phyloP scores from a whole-genome alignment of 92 coral and sea anemone species.

The Epizoanthus illoricatus region DNA sequence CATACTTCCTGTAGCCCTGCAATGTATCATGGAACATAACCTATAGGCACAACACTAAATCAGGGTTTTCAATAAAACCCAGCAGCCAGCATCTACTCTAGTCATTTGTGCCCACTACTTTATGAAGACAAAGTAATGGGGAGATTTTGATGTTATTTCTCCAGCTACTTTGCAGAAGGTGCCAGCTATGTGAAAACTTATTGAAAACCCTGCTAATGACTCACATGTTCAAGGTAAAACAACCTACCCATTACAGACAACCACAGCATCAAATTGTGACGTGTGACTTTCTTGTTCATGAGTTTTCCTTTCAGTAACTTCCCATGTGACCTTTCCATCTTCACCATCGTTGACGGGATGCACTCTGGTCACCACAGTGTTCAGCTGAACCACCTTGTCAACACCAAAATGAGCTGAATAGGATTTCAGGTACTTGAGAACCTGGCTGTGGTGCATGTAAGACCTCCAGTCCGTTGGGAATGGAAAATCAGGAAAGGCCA shows the following conservation, averaged over 20 bases:
- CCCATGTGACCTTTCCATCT: constrained; percentile 54
- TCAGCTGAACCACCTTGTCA: constrained; percentile 58
- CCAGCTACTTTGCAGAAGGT: no score
- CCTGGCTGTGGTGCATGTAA: constrained; percentile 59
- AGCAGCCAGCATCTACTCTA: no score
- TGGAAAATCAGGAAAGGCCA: constrained; percentile 87
- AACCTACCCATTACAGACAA: constrained; percentile 89
- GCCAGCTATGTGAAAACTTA: no score
- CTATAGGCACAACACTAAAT: no score
- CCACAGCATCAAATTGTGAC: constrained; percentile 68
- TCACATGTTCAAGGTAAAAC: no score
- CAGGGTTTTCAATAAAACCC: no score
- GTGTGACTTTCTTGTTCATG: constrained; percentile 44
- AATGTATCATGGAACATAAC: no score
- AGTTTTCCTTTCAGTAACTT: constrained; percentile 61
- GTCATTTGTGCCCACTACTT: no score
- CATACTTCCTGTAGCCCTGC: no score
- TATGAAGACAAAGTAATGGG: no score
- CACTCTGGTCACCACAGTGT: constrained; percentile 60
- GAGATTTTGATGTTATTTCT: no score
- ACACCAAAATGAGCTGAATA: constrained; percentile 69
- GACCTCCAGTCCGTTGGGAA: constrained; percentile 67
- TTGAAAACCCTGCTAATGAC: no score
- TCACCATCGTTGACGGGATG: constrained; percentile 50
- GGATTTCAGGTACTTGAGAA: constrained; percentile 66